A percentile compares a stretch with the other conserved stretches of the same genome.
phyloP scores from a whole-genome alignment of 1,140 invertebrate genomes.

The Formica selysi region DNA sequence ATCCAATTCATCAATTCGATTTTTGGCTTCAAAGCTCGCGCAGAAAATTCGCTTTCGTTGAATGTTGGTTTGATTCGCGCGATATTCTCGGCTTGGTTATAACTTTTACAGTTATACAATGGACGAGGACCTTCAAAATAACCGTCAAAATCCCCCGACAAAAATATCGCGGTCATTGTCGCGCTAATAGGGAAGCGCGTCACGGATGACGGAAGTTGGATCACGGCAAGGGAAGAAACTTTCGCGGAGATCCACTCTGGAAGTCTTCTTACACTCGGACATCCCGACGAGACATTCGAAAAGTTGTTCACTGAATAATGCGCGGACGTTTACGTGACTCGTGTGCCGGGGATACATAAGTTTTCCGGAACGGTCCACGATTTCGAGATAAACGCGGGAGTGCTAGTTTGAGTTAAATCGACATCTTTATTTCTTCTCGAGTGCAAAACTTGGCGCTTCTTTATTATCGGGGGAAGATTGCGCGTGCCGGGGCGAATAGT shows the following conservation, averaged over 20 bases:
- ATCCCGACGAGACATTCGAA: conserved; percentile 31
- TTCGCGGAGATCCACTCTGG: background rate
- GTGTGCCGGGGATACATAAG: background rate
- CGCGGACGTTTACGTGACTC: conserved; percentile 1
- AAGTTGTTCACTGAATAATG: conserved; percentile 68
- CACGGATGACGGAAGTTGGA: conserved; percentile 53
- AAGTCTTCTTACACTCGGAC: conserved; percentile 21
- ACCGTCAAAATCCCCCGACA: background rate
- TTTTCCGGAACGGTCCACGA: conserved; percentile 7
- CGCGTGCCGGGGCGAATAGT: background rate
- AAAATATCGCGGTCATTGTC: conserved; percentile 48
- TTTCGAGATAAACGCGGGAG: conserved; percentile 19
- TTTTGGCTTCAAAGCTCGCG: background rate
- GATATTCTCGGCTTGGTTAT: background rate
- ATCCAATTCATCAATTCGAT: conserved; percentile 21
- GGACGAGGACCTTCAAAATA: background rate
- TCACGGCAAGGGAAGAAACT: conserved; percentile 4
- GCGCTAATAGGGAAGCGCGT: conserved; percentile 36
- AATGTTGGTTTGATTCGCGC: conserved; percentile 6
- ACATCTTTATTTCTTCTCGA: conserved; percentile 3
- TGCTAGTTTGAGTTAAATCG: background rate
- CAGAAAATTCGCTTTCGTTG: background rate
- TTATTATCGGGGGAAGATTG: background rate
- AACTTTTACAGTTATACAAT: conserved; percentile 33
- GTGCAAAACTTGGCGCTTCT: background rate